Evolutionary conservation across 2,888 invertebrate species (phyloP).

Genomic region (Asteroscopus sphinx): DNA sequence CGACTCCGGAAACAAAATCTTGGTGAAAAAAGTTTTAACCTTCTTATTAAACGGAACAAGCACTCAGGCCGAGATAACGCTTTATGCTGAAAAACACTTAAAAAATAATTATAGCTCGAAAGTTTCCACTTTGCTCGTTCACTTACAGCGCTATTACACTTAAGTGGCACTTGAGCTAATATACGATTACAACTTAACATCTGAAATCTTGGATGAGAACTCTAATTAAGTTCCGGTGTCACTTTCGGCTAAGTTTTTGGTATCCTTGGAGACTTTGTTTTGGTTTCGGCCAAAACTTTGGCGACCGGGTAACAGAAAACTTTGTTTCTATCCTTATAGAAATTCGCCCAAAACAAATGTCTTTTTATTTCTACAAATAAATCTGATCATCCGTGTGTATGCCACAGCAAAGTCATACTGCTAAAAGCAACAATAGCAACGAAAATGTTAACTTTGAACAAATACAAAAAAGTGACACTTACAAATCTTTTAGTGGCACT

Average conservation of each 20-base stretch:
- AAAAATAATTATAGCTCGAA: slow-evolving; percentile 42
- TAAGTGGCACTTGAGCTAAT: slow-evolving; percentile 44
- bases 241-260: slow-evolving; percentile 5
- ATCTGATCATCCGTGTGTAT: no score
- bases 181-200: slow-evolving; percentile 50
- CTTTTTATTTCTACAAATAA: no score
- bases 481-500: no score
- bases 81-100: slow-evolving; percentile 48
- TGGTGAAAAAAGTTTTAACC: slow-evolving; percentile 11
- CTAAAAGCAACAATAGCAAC: no score
- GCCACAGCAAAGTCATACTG: no score
- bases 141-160: slow-evolving; percentile 42
- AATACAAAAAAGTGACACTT: no score
- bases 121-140: slow-evolving; percentile 38
- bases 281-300: slow-evolving; percentile 1
- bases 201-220: slow-evolving; percentile 32
- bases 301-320: neutral
- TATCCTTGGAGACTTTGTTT: slow-evolving; percentile 1
- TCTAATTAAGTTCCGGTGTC: slow-evolving; percentile 32
- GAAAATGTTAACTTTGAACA: no score
- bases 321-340: no score
- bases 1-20: slow-evolving; percentile 13
- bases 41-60: slow-evolving; percentile 35
- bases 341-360: no score
- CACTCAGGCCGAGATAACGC: slow-evolving; percentile 36